Evolutionary conservation across 2,113 vertebrate genomes (phyloP), one percentile per base, ranked within the genome.

Genomic region (Anhinga anhinga): DNA sequence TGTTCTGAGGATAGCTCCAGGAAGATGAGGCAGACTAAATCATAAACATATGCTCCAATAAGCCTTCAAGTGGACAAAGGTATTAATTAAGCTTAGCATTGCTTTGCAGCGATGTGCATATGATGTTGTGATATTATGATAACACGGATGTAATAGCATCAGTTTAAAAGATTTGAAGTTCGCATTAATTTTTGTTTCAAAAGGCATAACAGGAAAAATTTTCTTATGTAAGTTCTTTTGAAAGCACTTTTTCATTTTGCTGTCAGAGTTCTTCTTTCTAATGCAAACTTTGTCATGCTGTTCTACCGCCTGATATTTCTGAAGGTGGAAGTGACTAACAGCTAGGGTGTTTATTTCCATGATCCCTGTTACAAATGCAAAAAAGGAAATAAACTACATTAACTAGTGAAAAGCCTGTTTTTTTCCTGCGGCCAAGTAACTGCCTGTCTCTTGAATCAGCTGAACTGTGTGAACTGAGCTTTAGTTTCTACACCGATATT

Each of bases 271-370:
- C 45, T 88, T 20, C 50, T 70, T 77, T 93, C 67, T 80, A 32
- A 56, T 65, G 61, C 65, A 79, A 53, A 45, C 4, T 0, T 38
- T 72, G 34, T 84, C 29, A 3, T 42, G 36, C 36, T 78, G 10
- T 50, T 91, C 27, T 25, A 61, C 61, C 0, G 59, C 49, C 53
- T 62, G 53, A 5, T 58, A 50, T 77, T 97, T 94, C 70, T 94
- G 93, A 89, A 91, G 93, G 86, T 94, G 95, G 94, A 96, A 97
- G 81, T 97, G 95, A 95, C 86, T 96, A 96, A 95, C 72, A 91
- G 49, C 44, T 92, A 20, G 83, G 23, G 47, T 91, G 88, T 95
- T 97, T 90, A 71, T 96, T 95, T 93, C 86, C 82, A 56, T 49
- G 69, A 66, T 89, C 69, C 34, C 21, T 67, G 58, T 44, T 81